Evolutionary conservation across 2,113 vertebrate genomes (phyloP).

Genomic region (Phalacrocorax brasilianus): DNA sequence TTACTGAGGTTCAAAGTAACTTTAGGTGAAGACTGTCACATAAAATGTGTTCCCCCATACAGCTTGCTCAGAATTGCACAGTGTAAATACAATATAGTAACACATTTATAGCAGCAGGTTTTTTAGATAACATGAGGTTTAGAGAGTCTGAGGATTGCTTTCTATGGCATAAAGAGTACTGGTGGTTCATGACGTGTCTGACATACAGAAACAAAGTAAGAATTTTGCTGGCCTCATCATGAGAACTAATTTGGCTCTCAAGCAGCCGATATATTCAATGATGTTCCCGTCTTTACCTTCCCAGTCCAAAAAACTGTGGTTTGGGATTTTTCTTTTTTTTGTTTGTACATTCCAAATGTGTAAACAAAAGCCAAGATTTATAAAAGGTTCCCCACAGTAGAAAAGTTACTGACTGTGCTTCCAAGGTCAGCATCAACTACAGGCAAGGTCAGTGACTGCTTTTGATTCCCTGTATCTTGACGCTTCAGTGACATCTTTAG

Average conservation of each 20-base stretch:
- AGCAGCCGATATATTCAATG: background rate
- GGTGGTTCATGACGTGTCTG: background rate
- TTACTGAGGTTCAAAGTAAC: background rate
- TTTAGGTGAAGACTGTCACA: background rate
- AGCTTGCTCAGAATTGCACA: background rate
- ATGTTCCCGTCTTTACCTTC: background rate
- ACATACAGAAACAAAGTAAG: background rate
- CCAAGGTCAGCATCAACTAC: background rate
- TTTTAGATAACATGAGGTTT: background rate
- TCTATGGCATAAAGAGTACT: background rate
- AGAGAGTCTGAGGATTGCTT: background rate
- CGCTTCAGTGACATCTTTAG: background rate
- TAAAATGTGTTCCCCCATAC: background rate
- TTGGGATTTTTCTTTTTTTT: background rate
- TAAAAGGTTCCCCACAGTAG: background rate
- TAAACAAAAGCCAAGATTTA: background rate
- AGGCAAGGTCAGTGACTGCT: background rate
- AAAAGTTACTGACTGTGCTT: background rate
- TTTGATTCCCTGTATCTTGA: background rate
- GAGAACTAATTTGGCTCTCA: background rate
- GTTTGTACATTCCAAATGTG: background rate
- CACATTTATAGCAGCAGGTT: background rate
- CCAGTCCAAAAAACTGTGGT: fast-evolving
- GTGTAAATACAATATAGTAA: background rate
- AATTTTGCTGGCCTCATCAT: background rate